Base-by-base conservation (phyloP, 2,113 vertebrate genomes). In the Osmerus mordax region DNA sequence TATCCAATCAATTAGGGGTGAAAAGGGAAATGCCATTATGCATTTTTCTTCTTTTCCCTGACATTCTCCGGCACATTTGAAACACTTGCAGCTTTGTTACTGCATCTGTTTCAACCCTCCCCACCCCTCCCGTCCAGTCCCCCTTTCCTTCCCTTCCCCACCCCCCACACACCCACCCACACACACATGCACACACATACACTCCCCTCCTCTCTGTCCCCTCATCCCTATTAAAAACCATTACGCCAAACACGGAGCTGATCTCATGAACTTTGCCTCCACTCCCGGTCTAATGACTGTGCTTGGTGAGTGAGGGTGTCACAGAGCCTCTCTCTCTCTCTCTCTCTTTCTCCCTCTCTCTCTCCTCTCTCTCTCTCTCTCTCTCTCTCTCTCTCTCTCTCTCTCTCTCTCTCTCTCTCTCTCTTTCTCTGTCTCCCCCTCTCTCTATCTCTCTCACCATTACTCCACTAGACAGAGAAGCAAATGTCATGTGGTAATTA, bases 221-320 rank as follows among this genome's bases (percentile, higher is more conserved):
- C 72, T 77, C 61, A 47, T 77, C 70, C 71, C 67, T 67, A 69
- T 25, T 63, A 73, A 71, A 78, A 78, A 21, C 80, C 78, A 84
- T 87, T 84, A 84, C 54, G 28, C 70, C 73, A 21, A 64, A 76
- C 65, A 58, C 67, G n/a, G 76, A 65, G 74, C 73, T 69, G 68
- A 70, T 84, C 81, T 69, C 73, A 83, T 85, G 86, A 87, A 87
- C 86, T 83, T 77, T 81, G 78, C 69, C 80, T 85, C 70, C 81
- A 80, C 78, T 87, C 77, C 54, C 67, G 18, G 65, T 80, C 65
- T 87, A 83, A 87, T 87, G 82, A 86, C 64, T 61, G 77, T 69
- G 70, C 74, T 80, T 23, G 67, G 62, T 75, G 62, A 25, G 28
- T 70, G n/a, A 52, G 61, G 61, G 41, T 81, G 85, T 88, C 79